Evolutionary conservation across 1,140 invertebrate species (phyloP), one percentile per base, ranked within the genome.

Genomic region (Drosophila athabasca): DNA sequence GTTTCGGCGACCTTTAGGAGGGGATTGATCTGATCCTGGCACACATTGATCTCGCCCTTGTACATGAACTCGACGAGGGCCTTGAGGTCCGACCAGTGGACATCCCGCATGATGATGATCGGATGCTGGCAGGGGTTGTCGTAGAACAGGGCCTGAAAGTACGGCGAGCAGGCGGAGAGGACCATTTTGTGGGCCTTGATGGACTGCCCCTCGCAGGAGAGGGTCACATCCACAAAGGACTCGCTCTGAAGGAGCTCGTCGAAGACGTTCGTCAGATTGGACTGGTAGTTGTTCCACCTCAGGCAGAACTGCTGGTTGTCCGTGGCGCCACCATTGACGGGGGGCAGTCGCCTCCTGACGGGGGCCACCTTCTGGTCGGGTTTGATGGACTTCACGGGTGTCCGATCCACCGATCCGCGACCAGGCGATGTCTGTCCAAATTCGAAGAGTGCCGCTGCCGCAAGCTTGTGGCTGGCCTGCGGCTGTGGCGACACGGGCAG

Each of bases 121-220:
- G 97, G 97, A 90, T 98, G 97, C 90, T 96, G 95, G 92, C 97
- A 97, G 22, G 97, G 97, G 91, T 97, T 97, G 75, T 98, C 97
- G 93, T 96, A 96, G 92, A 98, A 97, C 48, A 98, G 93, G 3
- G 95, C 94, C 92, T 97, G 97, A 92, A 98, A 98, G 92, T 98
- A 98, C 3, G 97, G 96, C 77, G 96, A 97, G 93, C 97, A 98
- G 15, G 97, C 97, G 7, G 97, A 97, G 46, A 98, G 92, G 2
- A 98, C 96, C 95, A 98, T 96, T 90, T 97, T 97, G 93, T 98
- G 97, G 2, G 97, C 97, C 91, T 98, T 98, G 60, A 98, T 94
- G 62, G 95, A 97, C 82, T 96, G 95, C 0, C 97, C 97, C 79
- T 98, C 97, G 92, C 97, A 98, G 41, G 97, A 96, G 24, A 98